Conservation (phyloP, 2,113 vertebrate genomes). For the Accipiter cooperii region DNA sequence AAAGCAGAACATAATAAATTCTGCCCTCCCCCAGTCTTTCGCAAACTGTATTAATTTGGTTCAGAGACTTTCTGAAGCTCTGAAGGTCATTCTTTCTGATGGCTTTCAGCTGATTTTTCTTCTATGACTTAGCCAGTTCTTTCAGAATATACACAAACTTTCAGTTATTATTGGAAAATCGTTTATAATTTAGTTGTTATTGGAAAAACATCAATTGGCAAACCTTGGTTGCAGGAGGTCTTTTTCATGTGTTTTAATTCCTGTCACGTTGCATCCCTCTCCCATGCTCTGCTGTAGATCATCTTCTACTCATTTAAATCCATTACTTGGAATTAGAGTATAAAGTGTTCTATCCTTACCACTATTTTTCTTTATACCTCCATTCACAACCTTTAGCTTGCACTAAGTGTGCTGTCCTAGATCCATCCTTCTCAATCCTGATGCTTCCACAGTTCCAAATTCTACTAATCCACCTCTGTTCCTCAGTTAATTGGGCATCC, state of each 20-base stretch:
- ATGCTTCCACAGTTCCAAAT: not conserved
- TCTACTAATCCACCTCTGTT: not conserved
- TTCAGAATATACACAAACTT: not conserved
- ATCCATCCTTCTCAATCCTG: not conserved
- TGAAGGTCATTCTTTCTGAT: not conserved
- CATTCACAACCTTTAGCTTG: not conserved
- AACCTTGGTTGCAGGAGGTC: not conserved
- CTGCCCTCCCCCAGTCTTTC: not conserved
- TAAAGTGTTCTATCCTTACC: not conserved
- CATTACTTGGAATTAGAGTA: not conserved
- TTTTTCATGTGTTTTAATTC: not conserved
- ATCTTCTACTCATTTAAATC: not conserved
- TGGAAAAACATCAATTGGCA: not conserved
- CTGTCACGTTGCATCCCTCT: not conserved
- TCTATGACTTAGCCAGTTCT: not conserved
- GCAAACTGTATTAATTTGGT: not conserved
- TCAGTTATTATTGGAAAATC: not conserved
- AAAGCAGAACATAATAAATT: not conserved
- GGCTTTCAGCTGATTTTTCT: not conserved
- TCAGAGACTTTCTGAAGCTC: not conserved
- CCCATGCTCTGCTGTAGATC: not conserved
- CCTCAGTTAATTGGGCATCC: not conserved
- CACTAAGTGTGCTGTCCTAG: not conserved
- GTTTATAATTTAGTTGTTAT: not conserved
- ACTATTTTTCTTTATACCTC: not conserved